Conservation (phyloP, 2,888 invertebrate species). For the Merodon equestris region DNA sequence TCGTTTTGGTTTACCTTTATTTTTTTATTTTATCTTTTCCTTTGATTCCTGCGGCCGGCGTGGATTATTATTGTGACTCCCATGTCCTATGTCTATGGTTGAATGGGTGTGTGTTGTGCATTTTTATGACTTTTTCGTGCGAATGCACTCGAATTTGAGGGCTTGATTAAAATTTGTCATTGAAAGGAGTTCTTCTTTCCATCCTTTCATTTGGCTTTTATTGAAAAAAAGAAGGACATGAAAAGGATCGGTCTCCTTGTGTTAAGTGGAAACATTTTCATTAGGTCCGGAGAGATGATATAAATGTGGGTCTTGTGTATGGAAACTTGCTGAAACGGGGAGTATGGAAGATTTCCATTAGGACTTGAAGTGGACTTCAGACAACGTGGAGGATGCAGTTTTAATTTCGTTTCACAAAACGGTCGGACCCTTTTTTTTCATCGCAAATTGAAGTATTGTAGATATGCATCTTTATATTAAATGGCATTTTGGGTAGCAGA, state of each 20-base stretch:
- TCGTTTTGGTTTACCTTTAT: too few relatives aligned
- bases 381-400: conserved; percentile 3
- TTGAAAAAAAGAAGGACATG: neutral
- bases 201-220: conserved; percentile 16
- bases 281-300: conserved; percentile 48
- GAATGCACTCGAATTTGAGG: conserved; percentile 66
- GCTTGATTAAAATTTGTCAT: conserved; percentile 67
- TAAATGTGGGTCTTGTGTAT: too few relatives aligned
- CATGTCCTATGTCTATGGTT: too few relatives aligned
- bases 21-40: conserved; percentile 34
- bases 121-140: conserved; percentile 67
- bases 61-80: conserved; percentile 52
- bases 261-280: conserved; percentile 49
- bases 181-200: conserved; percentile 42
- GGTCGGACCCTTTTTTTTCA: too few relatives aligned
- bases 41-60: conserved; percentile 49
- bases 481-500: too few relatives aligned
- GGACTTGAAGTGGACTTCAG: conserved; percentile 16
- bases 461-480: too few relatives aligned
- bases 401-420: conserved; percentile 23
- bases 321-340: too few relatives aligned
- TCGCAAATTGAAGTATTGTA: too few relatives aligned
- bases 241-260: neutral
- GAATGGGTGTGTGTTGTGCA: conserved; percentile 46
- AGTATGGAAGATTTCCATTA: conserved; percentile 18